A percentile compares a stretch with the other conserved stretches of the same genome.
Evolutionary conservation across 2,797 vertebrate species (phyloP).

Genomic region (Zalophus californianus): DNA sequence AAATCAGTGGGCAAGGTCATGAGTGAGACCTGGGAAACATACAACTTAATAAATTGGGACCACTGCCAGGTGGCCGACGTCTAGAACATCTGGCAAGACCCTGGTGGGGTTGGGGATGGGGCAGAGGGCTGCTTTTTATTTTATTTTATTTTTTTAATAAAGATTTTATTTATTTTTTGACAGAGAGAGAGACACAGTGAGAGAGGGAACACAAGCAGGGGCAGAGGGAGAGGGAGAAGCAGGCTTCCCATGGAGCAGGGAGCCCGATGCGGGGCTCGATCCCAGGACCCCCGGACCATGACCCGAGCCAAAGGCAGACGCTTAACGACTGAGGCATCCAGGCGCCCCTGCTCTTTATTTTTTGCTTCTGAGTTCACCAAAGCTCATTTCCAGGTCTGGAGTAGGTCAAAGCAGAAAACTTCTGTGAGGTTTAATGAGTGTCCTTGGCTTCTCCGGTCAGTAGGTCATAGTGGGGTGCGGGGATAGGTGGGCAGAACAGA

Average conservation of each 20-base stretch:
- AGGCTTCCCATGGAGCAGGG: too few relatives aligned
- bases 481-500: background rate
- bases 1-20: background rate
- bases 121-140: background rate
- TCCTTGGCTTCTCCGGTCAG: background rate
- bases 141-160: background rate
- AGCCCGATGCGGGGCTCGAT: too few relatives aligned
- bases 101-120: too few relatives aligned
- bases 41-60: background rate
- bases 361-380: background rate
- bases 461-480: background rate
- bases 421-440: background rate
- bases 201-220: too few relatives aligned
- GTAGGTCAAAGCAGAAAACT: background rate
- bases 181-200: too few relatives aligned
- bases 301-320: too few relatives aligned
- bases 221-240: too few relatives aligned
- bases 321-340: too few relatives aligned
- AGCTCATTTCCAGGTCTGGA: background rate
- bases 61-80: background rate
- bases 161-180: too few relatives aligned
- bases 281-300: too few relatives aligned
- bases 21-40: background rate
- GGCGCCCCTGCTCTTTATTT: background rate
- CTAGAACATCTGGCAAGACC: background rate